Percentiles rank a stretch among this genome's conserved stretches.
Conservation (phyloP, 1,140 invertebrate species). For the Alviniconcha marisindica region DNA sequence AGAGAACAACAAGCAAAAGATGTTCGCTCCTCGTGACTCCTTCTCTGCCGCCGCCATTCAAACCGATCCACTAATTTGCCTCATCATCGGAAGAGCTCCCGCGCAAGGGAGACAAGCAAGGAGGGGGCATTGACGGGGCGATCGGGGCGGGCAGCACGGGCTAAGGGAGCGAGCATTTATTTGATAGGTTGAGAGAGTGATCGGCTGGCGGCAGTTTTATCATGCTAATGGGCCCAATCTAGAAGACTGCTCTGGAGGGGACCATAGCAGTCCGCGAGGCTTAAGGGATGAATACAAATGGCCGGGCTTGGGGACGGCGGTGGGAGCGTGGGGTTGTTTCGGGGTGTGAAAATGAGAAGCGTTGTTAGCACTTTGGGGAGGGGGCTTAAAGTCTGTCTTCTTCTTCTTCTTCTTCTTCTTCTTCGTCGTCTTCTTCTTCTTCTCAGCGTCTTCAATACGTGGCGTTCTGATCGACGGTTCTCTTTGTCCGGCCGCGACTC, state of each 20-base stretch:
- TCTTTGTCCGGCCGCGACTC: too few relatives aligned
- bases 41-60: constrained; percentile 11
- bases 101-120: not conserved
- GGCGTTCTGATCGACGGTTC: too few relatives aligned
- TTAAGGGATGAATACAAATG: constrained; percentile 56
- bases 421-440: too few relatives aligned
- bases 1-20: constrained; percentile 15
- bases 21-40: not conserved
- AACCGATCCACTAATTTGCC: constrained; percentile 26
- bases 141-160: not conserved
- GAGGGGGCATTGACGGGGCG: not conserved
- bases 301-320: constrained; percentile 5
- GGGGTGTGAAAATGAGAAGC: not conserved
- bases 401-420: too few relatives aligned
- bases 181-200: constrained; percentile 42
- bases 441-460: too few relatives aligned
- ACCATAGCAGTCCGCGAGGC: constrained; percentile 35
- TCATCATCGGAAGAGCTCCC: constrained; percentile 14
- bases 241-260: constrained; percentile 33
- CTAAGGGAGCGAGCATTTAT: constrained; percentile 42
- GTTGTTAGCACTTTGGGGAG: too few relatives aligned
- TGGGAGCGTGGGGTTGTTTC: too few relatives aligned
- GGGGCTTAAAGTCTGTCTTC: too few relatives aligned
- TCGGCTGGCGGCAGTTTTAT: constrained; percentile 46
- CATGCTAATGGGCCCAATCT: constrained; percentile 62